Evolutionary conservation across 1,140 invertebrate species (phyloP).

Genomic region (Adelges cooleyi): DNA sequence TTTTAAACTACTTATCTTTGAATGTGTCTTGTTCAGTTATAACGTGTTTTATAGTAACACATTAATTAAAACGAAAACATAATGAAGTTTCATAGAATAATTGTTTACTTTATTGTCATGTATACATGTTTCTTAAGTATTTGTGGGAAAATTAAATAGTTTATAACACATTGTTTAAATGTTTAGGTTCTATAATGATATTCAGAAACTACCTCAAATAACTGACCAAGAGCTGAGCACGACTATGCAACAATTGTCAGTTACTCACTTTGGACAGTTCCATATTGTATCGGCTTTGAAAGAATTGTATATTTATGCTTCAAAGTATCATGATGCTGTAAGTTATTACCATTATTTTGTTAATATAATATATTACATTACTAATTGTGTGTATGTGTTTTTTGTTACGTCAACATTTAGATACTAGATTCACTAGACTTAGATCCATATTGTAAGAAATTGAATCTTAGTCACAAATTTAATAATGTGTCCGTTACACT

Average conservation of each 20-base stretch:
- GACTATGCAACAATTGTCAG: constrained; percentile 80
- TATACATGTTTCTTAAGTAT: too few relatives aligned
- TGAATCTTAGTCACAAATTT: constrained; percentile 76
- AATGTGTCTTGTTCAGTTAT: too few relatives aligned
- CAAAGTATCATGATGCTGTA: constrained; percentile 85
- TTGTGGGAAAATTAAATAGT: too few relatives aligned
- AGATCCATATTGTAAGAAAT: constrained; percentile 68
- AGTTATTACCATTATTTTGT: constrained; percentile 35
- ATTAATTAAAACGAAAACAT: too few relatives aligned
- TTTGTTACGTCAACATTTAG: constrained; percentile 38
- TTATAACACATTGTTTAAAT: too few relatives aligned
- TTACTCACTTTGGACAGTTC: constrained; percentile 75
- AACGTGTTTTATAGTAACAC: too few relatives aligned
- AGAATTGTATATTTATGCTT: constrained; percentile 87
- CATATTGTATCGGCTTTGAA: constrained; percentile 82
- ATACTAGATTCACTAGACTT: constrained; percentile 69
- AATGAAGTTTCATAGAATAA: too few relatives aligned
- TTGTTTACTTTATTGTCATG: too few relatives aligned
- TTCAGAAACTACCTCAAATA: constrained; percentile 71
- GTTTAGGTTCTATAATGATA: constrained; percentile 67
- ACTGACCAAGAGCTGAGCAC: constrained; percentile 85
- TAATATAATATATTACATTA: neutral
- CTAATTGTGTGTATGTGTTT: neutral
- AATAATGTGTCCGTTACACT: constrained; percentile 81
- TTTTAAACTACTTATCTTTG: too few relatives aligned